Percentiles rank a stretch among this genome's conserved stretches.
Evolutionary conservation across 2,888 invertebrate species (phyloP).

Genomic region (Heteromurus nitidus): DNA sequence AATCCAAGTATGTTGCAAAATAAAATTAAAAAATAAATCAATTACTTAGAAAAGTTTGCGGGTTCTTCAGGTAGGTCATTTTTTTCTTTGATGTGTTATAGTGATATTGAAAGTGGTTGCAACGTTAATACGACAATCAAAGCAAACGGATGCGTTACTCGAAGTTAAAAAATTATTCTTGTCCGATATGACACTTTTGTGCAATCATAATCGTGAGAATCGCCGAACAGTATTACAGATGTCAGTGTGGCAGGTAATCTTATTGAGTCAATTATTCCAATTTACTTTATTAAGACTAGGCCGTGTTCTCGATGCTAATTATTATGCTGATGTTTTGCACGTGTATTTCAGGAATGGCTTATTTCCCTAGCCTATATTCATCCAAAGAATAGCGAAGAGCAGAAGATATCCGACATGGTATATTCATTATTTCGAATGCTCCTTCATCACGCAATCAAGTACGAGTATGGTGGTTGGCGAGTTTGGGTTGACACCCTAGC

Average conservation of each 20-base stretch:
- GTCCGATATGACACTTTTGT: conserved; percentile 97
- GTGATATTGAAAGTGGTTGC: conserved; percentile 99
- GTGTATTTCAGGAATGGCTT: conserved; percentile 87
- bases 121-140: conserved; percentile 95
- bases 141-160: conserved; percentile 91
- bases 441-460: conserved; percentile 98
- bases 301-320: background rate
- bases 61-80: too few relatives aligned
- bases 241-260: conserved; percentile 94
- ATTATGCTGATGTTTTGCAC: conserved; percentile 16
- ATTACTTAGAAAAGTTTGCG: background rate
- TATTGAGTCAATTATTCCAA: background rate
- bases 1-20: conserved; percentile 86
- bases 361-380: conserved; percentile 99
- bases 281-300: background rate
- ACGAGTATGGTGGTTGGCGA: conserved; percentile 99
- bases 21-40: background rate
- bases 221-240: conserved; percentile 97
- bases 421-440: conserved; percentile 98
- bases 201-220: conserved; percentile 98
- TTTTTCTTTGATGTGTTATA: conserved; percentile 74
- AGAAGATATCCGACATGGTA: conserved; percentile 98
- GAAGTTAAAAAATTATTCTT: conserved; percentile 97
- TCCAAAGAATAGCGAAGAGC: conserved; percentile 95
- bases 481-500: conserved; percentile 99